Evolutionary conservation across 2,888 invertebrate species (phyloP), one percentile per base, ranked within the genome.

Genomic region (Dugesia japonica): DNA sequence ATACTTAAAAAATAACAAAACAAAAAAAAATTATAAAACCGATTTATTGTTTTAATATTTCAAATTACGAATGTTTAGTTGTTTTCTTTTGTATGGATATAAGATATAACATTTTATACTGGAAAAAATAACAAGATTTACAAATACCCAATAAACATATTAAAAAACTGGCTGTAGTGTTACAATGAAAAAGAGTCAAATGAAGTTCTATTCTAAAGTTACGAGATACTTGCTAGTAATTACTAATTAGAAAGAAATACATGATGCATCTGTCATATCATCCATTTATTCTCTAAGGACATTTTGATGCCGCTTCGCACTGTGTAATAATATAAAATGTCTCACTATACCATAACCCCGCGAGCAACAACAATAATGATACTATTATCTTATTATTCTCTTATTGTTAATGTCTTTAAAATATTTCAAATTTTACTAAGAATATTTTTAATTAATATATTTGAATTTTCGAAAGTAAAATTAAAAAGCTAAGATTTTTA

Each of bases 311-410:
- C 56, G 56, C 56, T 56, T 56, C 56, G 17, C n/a, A 56, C 56
- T 56, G 17, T 56, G 17, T 56, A 4, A 56, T 13, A 56, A n/a
- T n/a, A 56, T 56, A 23, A 56, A 56, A 23, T 13, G 56, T 56
- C 56, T 56, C 56, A 56, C 56, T 20, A 56, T 56, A 56, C 56
- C 56, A 56, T 56, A 56, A n/a, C 56, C 56, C 56, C 56, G 56
- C 56, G 23, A 56, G 56, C 56, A n/a, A 56, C 56, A 56, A 56
- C 56, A 56, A 56, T 56, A 56, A 23, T 31, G n/a, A n/a, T n/a
- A n/a, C n/a, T n/a, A n/a, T n/a, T n/a, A n/a, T n/a, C n/a, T n/a
- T n/a, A n/a, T n/a, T n/a, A n/a, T n/a, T n/a, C n/a, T n/a, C n/a
- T n/a, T n/a, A n/a, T n/a, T n/a, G n/a, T n/a, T n/a, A n/a, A n/a